phyloP scores from a whole-genome alignment of 2,113 vertebrate genomes.

The Corynorhinus townsendii region DNA sequence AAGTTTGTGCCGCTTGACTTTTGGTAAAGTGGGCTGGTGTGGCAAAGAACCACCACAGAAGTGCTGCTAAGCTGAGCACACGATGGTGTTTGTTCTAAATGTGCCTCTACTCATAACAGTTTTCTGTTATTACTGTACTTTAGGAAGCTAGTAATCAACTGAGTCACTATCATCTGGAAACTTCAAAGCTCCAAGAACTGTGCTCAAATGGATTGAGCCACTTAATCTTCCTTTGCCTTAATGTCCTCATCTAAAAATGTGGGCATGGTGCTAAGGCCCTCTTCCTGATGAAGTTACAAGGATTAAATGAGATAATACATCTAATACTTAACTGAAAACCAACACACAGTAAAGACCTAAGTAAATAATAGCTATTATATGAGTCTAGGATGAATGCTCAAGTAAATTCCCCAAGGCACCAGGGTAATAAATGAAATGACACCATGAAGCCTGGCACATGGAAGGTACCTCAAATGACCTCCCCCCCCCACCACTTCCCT shows the following conservation, averaged over 20 bases:
- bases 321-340: background rate
- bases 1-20: slow-evolving; percentile 21
- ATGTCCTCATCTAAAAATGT: background rate
- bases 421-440: background rate
- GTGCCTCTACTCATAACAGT: background rate
- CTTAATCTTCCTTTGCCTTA: background rate
- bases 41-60: slow-evolving; percentile 1
- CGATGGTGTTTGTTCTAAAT: background rate
- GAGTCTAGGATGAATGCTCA: background rate
- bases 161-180: background rate
- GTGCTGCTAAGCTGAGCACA: background rate
- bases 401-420: background rate
- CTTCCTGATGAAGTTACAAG: background rate
- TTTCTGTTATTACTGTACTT: background rate
- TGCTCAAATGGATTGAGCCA: background rate
- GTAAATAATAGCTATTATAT: background rate
- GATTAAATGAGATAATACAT: background rate
- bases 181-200: background rate
- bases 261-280: background rate
- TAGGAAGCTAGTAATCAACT: background rate
- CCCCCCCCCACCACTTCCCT: background rate
- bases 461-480: background rate
- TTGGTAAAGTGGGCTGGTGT: slow-evolving; percentile 52
- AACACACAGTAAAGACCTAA: background rate
- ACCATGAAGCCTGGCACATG: background rate